A percentile compares a stretch with the other conserved stretches of the same genome.
Conservation (phyloP, 2,113 vertebrate genomes). For the Colistium nudipinnis region DNA sequence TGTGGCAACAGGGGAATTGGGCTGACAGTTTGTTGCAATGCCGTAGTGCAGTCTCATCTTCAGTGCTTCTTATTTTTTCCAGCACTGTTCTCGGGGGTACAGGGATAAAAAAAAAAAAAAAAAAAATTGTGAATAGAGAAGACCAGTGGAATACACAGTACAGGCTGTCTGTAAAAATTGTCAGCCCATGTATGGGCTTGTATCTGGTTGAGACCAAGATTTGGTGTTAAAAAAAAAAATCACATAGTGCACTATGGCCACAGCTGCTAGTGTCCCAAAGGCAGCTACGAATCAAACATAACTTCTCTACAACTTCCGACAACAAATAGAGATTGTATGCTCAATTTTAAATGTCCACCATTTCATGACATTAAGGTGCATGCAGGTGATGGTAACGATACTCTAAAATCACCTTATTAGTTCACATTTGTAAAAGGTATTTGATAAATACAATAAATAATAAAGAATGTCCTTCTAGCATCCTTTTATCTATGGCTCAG, state of each 20-base stretch:
- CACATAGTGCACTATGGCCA: background rate
- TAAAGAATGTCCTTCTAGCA: background rate
- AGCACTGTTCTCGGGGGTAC: conserved; percentile 12
- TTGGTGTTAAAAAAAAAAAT: conserved; percentile 12
- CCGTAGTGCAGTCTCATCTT: conserved; percentile 22
- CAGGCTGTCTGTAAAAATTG: conserved; percentile 27
- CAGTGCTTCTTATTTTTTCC: conserved; percentile 22
- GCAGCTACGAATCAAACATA: background rate
- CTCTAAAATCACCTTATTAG: no score
- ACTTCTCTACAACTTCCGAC: background rate
- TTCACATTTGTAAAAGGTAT: background rate
- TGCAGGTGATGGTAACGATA: no score
- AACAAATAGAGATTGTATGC: no score
- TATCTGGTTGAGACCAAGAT: background rate
- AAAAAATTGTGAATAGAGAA: conserved; percentile 14
- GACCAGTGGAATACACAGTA: conserved; percentile 1
- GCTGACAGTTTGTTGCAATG: conserved; percentile 30
- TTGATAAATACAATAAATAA: background rate
- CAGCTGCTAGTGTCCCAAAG: background rate
- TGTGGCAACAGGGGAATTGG: conserved; percentile 10
- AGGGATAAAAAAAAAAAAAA: conserved; percentile 9
- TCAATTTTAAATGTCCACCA: no score
- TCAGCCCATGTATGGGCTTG: conserved; percentile 3
- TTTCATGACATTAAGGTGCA: no score
- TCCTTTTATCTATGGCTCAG: conserved; percentile 4